Evolutionary conservation across 2,888 invertebrate species (phyloP).

Genomic region (Ennomos erosarius): DNA sequence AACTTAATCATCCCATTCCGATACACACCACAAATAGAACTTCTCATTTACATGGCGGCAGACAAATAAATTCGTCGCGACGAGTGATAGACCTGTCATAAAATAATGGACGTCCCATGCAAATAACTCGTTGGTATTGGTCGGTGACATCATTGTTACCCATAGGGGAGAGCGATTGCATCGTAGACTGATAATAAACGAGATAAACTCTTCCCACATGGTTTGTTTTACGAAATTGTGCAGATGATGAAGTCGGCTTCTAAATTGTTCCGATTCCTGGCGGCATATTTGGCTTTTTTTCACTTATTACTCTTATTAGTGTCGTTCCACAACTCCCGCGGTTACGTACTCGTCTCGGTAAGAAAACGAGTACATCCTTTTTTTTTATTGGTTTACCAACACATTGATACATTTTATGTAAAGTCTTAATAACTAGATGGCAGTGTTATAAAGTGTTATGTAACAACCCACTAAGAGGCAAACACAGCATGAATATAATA

Average conservation of each 20-base stretch:
- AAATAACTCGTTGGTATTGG: constrained; percentile 31
- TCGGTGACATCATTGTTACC: constrained; percentile 30
- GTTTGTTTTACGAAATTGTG: neutral
- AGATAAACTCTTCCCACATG: constrained; percentile 11
- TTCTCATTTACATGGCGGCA: constrained; percentile 31
- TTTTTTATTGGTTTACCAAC: no score
- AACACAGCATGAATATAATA: no score
- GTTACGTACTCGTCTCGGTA: no score
- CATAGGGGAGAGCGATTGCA: constrained; percentile 16
- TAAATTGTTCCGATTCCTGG: no score
- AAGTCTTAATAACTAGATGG: no score
- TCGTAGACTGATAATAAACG: constrained; percentile 1
- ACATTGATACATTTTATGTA: no score
- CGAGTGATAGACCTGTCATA: constrained; percentile 34
- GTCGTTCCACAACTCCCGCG: no score
- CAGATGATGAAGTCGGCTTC: neutral
- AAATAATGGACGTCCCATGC: constrained; percentile 34
- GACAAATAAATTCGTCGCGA: constrained; percentile 27
- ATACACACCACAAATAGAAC: constrained; percentile 13
- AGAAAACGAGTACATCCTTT: no score
- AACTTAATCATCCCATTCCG: constrained; percentile 25
- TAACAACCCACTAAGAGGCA: no score
- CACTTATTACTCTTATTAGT: no score
- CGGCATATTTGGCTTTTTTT: no score
- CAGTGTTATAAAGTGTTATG: no score